phyloP scores from a whole-genome alignment of 2,797 vertebrate species.

The Todus mexicanus region DNA sequence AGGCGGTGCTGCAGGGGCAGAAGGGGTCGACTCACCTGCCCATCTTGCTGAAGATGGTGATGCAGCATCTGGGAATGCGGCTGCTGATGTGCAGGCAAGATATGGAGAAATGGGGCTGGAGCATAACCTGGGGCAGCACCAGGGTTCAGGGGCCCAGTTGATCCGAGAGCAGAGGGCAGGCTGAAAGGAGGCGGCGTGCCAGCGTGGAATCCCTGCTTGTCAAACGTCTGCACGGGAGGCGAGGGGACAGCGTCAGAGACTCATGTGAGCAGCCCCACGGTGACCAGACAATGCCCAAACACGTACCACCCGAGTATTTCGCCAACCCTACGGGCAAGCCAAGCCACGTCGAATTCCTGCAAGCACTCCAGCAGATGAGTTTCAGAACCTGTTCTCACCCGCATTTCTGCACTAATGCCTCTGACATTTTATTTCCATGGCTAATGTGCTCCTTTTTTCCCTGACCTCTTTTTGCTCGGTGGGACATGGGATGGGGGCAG shows the following conservation, averaged over 20 bases:
- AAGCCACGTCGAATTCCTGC: background rate
- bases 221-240: conserved; percentile 81
- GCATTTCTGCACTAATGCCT: background rate
- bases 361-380: background rate
- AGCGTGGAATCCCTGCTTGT: conserved; percentile 97
- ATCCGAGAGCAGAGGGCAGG: conserved; percentile 91
- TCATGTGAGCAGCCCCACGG: background rate
- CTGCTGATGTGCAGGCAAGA: conserved; percentile 95
- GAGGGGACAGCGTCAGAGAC: background rate
- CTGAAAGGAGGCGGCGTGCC: conserved; percentile 93
- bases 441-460: background rate
- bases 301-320: background rate
- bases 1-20: background rate
- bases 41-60: conserved; percentile 93
- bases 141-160: conserved; percentile 89
- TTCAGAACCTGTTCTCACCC: background rate
- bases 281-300: background rate
- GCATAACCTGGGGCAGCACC: conserved; percentile 88
- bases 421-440: background rate
- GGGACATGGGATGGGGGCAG: background rate
- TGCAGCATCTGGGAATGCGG: conserved; percentile 95
- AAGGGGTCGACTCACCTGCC: conserved; percentile 79
- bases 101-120: conserved; percentile 90
- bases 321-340: background rate
- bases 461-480: background rate